Percentiles rank a stretch among this genome's conserved stretches.
Conservation (phyloP, 1,140 invertebrate genomes). For the Dreissena rostriformis region DNA sequence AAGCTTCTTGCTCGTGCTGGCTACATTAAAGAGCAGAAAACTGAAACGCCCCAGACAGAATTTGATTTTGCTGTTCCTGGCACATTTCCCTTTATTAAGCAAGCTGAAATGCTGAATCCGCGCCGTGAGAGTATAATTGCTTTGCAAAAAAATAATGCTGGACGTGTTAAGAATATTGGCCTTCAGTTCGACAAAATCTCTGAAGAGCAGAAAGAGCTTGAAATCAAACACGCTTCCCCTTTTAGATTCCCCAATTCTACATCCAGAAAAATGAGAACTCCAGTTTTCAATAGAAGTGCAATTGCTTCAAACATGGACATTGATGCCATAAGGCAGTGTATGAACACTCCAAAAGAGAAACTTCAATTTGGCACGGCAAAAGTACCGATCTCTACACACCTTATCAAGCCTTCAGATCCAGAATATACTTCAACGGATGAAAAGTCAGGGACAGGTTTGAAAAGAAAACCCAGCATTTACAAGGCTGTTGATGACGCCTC, state of each 20-base stretch:
- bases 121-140: slow-evolving; percentile 73
- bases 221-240: slow-evolving; percentile 64
- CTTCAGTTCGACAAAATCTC: slow-evolving; percentile 62
- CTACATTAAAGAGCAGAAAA: slow-evolving; percentile 62
- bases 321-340: slow-evolving; percentile 27
- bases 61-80: slow-evolving; percentile 55
- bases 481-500: slow-evolving; percentile 43
- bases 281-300: slow-evolving; percentile 72
- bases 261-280: slow-evolving; percentile 70
- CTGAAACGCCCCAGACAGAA: slow-evolving; percentile 26
- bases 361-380: slow-evolving; percentile 57
- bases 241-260: slow-evolving; percentile 68
- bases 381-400: slow-evolving; percentile 65
- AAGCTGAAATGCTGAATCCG: slow-evolving; percentile 65
- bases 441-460: slow-evolving; percentile 26
- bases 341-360: slow-evolving; percentile 58
- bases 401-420: slow-evolving; percentile 63
- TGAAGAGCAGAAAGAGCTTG: slow-evolving; percentile 32
- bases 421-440: slow-evolving; percentile 1
- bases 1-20: slow-evolving; percentile 74
- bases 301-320: slow-evolving; percentile 47
- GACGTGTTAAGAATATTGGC: slow-evolving; percentile 67
- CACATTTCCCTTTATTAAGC: slow-evolving; percentile 62
- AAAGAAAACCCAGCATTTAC: slow-evolving; percentile 62
- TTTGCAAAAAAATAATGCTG: slow-evolving; percentile 67